phyloP scores from a whole-genome alignment of 2,888 invertebrate species.

The Drosophila picticornis region DNA sequence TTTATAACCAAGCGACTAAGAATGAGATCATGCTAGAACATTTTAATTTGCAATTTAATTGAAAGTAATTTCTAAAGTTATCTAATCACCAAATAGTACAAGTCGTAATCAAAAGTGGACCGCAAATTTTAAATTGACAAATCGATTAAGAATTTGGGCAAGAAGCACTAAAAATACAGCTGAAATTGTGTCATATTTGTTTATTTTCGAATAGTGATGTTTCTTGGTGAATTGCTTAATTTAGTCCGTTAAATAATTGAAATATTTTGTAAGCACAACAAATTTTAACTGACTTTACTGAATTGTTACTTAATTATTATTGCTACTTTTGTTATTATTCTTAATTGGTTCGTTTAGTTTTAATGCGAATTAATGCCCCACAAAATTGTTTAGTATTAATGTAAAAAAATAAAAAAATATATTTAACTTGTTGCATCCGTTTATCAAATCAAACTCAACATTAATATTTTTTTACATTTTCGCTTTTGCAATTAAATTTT shows the following conservation, averaged over 20 bases:
- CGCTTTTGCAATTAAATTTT: neutral
- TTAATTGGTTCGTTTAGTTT: conserved; percentile 44
- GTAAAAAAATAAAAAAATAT: conserved; percentile 16
- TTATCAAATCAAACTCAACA: neutral
- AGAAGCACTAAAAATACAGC: neutral
- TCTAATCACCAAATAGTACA: conserved; percentile 26
- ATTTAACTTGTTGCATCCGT: neutral
- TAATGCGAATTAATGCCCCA: conserved; percentile 39
- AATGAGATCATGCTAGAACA: conserved; percentile 49
- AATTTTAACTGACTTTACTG: neutral
- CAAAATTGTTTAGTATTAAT: conserved; percentile 36
- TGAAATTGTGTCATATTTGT: neutral
- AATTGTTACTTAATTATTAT: neutral
- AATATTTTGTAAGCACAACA: neutral
- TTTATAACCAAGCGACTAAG: neutral
- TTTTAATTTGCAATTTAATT: conserved; percentile 38
- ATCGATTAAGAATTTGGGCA: neutral
- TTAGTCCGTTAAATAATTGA: neutral
- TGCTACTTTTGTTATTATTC: conserved; percentile 2
- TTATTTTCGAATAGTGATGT: neutral
- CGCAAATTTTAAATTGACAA: conserved; percentile 11
- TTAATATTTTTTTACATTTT: neutral
- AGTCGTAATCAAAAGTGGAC: conserved; percentile 25
- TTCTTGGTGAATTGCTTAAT: neutral
- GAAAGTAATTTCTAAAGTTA: conserved; percentile 33